Percentiles rank a stretch among this genome's conserved stretches.
Evolutionary conservation across 2,888 invertebrate genomes (phyloP).

Genomic region (Cephus pygmeus): DNA sequence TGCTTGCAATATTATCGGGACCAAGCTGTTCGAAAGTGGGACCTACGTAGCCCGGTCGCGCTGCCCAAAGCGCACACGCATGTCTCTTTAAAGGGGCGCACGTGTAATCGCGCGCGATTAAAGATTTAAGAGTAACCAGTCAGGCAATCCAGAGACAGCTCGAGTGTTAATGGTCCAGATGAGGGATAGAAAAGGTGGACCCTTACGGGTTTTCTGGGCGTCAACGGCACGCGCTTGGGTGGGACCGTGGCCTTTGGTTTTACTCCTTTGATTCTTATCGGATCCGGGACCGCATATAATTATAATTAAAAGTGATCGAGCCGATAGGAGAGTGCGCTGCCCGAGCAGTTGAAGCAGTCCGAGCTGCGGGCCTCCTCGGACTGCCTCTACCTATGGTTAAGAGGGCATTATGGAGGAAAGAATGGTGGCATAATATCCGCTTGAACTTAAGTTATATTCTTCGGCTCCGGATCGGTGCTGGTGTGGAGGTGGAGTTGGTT

Average conservation of each 20-base stretch:
- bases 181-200: constrained; percentile 25
- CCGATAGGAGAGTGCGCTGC: constrained; percentile 45
- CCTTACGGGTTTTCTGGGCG: constrained; percentile 50
- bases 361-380: constrained; percentile 40
- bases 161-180: constrained; percentile 36
- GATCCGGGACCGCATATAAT: constrained; percentile 60
- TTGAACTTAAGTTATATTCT: constrained; percentile 62
- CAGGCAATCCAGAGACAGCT: too few species aligned
- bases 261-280: constrained; percentile 48
- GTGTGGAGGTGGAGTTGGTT: constrained; percentile 63
- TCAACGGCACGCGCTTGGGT: constrained; percentile 64
- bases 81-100: constrained; percentile 8
- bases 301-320: constrained; percentile 64
- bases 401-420: constrained; percentile 55
- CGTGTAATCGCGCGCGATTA: constrained; percentile 18
- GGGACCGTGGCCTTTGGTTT: constrained; percentile 42
- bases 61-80: background rate
- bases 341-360: constrained; percentile 1
- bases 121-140: too few species aligned
- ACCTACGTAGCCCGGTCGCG: constrained; percentile 9
- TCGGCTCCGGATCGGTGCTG: constrained; percentile 50
- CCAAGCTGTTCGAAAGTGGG: constrained; percentile 51
- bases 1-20: constrained; percentile 53
- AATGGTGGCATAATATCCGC: constrained; percentile 65
- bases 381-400: constrained; percentile 55